Evolutionary conservation across 2,113 vertebrate genomes (phyloP), one percentile per base, ranked within the genome.

Genomic region (Amphilophus citrinellus): DNA sequence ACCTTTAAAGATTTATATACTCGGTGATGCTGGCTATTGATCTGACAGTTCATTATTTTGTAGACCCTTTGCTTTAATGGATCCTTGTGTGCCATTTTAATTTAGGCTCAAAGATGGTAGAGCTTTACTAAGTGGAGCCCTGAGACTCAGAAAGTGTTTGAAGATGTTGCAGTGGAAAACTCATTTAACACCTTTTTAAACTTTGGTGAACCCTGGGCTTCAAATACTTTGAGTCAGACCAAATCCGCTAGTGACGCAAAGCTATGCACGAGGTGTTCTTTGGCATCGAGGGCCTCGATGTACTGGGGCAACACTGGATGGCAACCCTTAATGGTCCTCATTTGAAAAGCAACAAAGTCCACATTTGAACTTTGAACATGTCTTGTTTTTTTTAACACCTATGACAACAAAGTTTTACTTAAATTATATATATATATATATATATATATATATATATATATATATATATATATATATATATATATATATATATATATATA

Each of bases 211-310:
- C 66, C 32, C 50, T 32, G 27, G 47, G 47, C 68, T 56, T 73
- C 17, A 73, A 73, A 73, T 73, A 32, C 66, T 53, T 32, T 73
- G 24, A 73, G 44, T 73, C 27, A 53, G 68, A 53, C 17, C 10
- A 32, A 53, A 73, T 32, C 27, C 0, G 47, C 68, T 8, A 18
- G 44, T 53, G 66, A 32, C 0, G 47, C 68, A 73, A 18, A 0
- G 66, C 53, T 44, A 73, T 17, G 24, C 66, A 32, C 2, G 1
- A 10, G 17, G 44, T 4, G 44, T 44, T 53, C 6, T 53, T 53
- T 53, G 66, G 15, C 66, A 73, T 53, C 2, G 3, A 17, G 53
- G 3, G 24, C 66, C 42, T 0, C 5, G 66, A 53, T n/a, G 44
- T 32, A 39, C 24, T 50, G 24, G 1, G 15, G 66, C 44, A 20